Evolutionary conservation across 2,888 invertebrate genomes (phyloP).

Genomic region (Nephrotoma flavescens): DNA sequence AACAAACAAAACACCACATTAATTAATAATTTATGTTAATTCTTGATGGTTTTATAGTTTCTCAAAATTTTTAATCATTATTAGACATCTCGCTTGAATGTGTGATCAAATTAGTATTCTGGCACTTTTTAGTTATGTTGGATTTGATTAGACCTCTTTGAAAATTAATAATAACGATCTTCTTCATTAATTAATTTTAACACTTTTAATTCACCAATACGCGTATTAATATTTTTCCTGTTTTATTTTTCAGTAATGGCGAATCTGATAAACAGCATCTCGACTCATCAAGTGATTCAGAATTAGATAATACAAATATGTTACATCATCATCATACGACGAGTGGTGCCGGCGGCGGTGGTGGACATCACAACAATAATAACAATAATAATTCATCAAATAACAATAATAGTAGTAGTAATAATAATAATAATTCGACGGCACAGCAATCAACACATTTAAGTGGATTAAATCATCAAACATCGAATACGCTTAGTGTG

Average conservation of each 20-base stretch:
- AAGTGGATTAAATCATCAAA: background rate
- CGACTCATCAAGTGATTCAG: constrained; percentile 34
- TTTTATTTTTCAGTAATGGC: constrained; percentile 21
- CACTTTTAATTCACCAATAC: background rate
- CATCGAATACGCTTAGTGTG: background rate
- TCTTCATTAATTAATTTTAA: background rate
- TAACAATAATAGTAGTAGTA: background rate
- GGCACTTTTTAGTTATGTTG: background rate
- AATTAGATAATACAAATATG: constrained; percentile 30
- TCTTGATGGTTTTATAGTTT: background rate
- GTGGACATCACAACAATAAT: background rate
- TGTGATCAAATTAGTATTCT: background rate
- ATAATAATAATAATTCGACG: background rate
- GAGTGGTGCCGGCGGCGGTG: background rate
- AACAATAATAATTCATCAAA: background rate
- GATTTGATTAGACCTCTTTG: background rate
- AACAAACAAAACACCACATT: background rate
- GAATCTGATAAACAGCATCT: constrained; percentile 33
- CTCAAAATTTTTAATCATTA: background rate
- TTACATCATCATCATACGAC: constrained; percentile 21
- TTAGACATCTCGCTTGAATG: background rate
- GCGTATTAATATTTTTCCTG: background rate
- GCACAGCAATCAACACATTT: background rate
- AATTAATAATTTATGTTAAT: background rate
- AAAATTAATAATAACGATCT: too few species aligned